Conservation (phyloP, 2,797 vertebrate genomes). For the Carduelis carduelis region DNA sequence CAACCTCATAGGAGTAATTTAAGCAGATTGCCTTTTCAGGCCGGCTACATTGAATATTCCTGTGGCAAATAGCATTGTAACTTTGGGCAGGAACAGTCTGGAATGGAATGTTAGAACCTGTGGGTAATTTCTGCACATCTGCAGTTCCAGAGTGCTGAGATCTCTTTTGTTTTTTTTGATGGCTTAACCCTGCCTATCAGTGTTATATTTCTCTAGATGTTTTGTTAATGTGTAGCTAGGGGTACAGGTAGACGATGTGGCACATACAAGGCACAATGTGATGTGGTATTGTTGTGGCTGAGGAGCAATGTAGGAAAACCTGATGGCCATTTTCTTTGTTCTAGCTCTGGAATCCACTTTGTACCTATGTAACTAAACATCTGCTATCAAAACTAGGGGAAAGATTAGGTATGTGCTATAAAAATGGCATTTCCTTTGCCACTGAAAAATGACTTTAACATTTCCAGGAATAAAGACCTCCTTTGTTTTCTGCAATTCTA, state of each 20-base stretch:
- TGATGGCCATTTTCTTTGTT: background rate
- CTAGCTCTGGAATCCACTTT: background rate
- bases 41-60: background rate
- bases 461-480: constrained; percentile 58
- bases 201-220: background rate
- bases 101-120: background rate
- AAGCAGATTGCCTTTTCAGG: background rate
- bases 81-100: background rate
- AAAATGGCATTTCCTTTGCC: constrained; percentile 66
- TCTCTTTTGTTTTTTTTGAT: background rate
- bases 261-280: rapidly evolving
- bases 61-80: background rate
- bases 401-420: constrained; percentile 46
- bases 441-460: constrained; percentile 65
- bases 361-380: constrained; percentile 11
- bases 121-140: background rate
- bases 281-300: rapidly evolving
- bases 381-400: constrained; percentile 40
- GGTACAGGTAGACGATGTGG: background rate
- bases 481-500: constrained; percentile 28
- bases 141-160: background rate
- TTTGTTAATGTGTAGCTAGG: background rate
- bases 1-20: background rate
- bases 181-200: background rate
- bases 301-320: background rate